Conservation (phyloP, 2,888 invertebrate genomes). For the Scaptomyza caliginosa region DNA sequence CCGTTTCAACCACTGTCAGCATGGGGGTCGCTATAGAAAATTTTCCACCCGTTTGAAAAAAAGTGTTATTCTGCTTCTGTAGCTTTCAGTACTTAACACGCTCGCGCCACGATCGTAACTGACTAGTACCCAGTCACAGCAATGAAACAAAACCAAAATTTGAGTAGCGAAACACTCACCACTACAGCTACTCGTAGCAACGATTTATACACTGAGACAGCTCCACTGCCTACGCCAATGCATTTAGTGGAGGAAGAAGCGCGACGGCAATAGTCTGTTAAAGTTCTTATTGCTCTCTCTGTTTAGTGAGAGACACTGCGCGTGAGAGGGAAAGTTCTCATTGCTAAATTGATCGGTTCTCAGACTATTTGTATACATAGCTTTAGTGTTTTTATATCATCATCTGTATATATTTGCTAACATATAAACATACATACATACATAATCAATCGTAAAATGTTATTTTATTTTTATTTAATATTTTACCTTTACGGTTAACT, state of each 20-base stretch:
- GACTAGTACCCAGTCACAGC: conserved; percentile 62
- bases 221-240: conserved; percentile 39
- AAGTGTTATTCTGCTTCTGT: conserved; percentile 20
- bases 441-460: not conserved
- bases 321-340: conserved; percentile 10
- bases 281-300: conserved; percentile 36
- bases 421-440: not conserved
- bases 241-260: conserved; percentile 11
- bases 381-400: conserved; percentile 23
- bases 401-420: not conserved
- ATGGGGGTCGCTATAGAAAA: conserved; percentile 52
- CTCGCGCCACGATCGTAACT: conserved; percentile 81
- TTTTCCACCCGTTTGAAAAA: conserved; percentile 65
- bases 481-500: not conserved
- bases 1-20: conserved; percentile 65
- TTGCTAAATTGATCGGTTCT: conserved; percentile 45
- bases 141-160: conserved; percentile 61
- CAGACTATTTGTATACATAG: conserved; percentile 18
- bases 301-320: conserved; percentile 9
- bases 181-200: conserved; percentile 21
- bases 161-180: conserved; percentile 39
- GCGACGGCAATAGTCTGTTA: conserved; percentile 39
- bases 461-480: not conserved
- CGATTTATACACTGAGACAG: conserved; percentile 17
- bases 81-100: conserved; percentile 64